These are phyloP conservation scores for Meandrusa payeni DNA, from an alignment of 2,888 invertebrate species.

Conservation along the genomic window DNA sequence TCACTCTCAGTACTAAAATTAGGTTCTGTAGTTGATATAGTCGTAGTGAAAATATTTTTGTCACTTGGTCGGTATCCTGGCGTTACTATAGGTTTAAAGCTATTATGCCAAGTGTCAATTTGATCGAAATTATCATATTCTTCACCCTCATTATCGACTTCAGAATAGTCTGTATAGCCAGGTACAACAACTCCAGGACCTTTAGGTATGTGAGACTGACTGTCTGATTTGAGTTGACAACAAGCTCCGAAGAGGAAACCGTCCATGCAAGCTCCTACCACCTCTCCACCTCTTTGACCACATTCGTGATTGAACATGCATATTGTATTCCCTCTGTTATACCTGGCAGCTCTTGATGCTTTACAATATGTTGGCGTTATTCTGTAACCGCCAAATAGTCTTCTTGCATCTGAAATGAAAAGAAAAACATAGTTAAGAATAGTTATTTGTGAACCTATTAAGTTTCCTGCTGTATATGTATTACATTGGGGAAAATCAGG, in stretches of 20 bases:
- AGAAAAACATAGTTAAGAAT: neutral
- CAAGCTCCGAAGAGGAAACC: conserved; percentile 96
- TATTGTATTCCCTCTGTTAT: conserved; percentile 86
- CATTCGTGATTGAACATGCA: conserved; percentile 98
- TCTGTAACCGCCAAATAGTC: conserved; percentile 91
- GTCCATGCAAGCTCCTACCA: conserved; percentile 94
- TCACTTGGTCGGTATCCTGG: conserved; percentile 66
- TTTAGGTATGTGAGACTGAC: conserved; percentile 71
- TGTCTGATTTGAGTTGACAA: conserved; percentile 84
- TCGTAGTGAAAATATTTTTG: conserved; percentile 39
- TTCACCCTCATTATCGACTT: conserved; percentile 51
- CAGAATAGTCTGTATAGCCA: conserved; percentile 70
- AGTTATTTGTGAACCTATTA: no score
- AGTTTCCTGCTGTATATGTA: no score
- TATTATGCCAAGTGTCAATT: conserved; percentile 65
- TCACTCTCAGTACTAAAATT: conserved; percentile 61
- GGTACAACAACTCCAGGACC: conserved; percentile 75
- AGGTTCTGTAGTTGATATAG: conserved; percentile 42
- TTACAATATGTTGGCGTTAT: conserved; percentile 92
- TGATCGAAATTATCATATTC: conserved; percentile 64
- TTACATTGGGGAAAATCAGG: conserved; percentile 14
- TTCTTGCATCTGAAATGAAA: conserved; percentile 73
- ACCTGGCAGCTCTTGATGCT: conserved; percentile 83
- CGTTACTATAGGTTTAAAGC: conserved; percentile 70
- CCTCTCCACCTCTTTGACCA: conserved; percentile 87